Conservation (phyloP, 2,113 vertebrate species). For the Otocyon megalotis region DNA sequence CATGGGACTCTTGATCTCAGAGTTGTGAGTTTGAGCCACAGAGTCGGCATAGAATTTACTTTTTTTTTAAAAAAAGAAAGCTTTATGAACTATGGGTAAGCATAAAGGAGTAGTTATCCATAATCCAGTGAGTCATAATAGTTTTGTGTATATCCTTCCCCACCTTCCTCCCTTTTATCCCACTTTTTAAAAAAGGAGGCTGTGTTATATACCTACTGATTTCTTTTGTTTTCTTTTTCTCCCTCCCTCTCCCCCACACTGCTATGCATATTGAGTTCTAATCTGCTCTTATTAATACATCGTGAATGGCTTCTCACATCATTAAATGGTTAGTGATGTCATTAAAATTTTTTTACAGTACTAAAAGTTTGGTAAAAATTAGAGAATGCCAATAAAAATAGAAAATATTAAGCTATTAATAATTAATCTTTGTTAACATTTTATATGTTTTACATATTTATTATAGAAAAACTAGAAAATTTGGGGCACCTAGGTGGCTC, state of each 20-base stretch:
- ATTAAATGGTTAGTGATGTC: constrained; percentile 2
- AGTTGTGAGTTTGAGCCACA: not conserved
- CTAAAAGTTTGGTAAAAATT: not conserved
- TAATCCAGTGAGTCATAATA: not conserved
- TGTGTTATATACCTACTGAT: not conserved
- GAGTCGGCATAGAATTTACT: not conserved
- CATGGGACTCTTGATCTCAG: not conserved
- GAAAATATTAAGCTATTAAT: not conserved
- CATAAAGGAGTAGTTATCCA: not conserved
- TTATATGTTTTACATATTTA: not conserved
- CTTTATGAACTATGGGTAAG: not conserved
- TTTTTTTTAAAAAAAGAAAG: not conserved
- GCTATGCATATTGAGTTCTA: not conserved
- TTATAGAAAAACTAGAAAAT: constrained; percentile 19
- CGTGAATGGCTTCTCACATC: not conserved
- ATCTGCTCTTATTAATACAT: not conserved
- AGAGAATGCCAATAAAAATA: not conserved
- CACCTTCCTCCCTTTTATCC: not conserved
- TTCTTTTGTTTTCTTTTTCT: not conserved
- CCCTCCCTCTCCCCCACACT: not conserved
- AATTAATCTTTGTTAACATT: not conserved
- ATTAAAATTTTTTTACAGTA: not conserved
- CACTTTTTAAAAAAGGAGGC: not conserved
- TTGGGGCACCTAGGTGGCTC: no score
- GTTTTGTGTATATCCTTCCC: not conserved